Conservation (phyloP, 2,797 vertebrate genomes). For the Sciurus vulgaris region DNA sequence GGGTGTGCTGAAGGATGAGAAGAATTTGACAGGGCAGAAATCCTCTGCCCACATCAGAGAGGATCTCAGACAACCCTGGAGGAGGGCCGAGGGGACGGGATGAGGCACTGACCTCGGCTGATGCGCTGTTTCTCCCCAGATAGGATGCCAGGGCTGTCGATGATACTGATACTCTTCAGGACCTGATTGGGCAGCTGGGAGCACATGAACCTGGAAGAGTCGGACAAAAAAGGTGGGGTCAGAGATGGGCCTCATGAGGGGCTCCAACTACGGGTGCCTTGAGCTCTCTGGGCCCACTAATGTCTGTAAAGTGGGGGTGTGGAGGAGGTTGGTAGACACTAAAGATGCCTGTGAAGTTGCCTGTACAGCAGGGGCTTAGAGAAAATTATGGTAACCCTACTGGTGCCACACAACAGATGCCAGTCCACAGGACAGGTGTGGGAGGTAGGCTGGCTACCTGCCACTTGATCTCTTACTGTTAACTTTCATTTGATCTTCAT, state of each 20-base stretch:
- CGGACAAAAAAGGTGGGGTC: not conserved
- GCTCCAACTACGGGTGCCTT: not conserved
- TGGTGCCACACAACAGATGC: not conserved
- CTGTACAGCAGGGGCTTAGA: not conserved
- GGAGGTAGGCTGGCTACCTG: not conserved
- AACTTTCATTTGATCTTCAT: conserved; percentile 15
- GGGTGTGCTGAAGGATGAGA: not conserved
- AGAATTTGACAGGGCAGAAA: not conserved
- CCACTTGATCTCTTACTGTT: not conserved
- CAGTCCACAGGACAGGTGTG: not conserved
- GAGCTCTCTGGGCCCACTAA: not conserved
- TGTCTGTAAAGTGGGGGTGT: not conserved
- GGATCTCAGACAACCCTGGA: not conserved
- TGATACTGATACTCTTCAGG: conserved; percentile 93
- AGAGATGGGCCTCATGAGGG: not conserved
- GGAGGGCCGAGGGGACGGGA: rapidly evolving
- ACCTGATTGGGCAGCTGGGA: conserved; percentile 98
- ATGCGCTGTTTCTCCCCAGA: conserved; percentile 98
- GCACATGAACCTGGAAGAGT: conserved; percentile 94
- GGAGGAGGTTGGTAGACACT: not conserved
- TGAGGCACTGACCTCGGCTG: conserved; percentile 92
- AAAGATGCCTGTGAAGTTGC: not conserved
- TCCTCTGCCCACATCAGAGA: not conserved
- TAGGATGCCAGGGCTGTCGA: conserved; percentile 97
- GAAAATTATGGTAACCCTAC: not conserved